Base-by-base conservation (phyloP, 2,797 vertebrate species). In the Myiotriccus ornatus region DNA sequence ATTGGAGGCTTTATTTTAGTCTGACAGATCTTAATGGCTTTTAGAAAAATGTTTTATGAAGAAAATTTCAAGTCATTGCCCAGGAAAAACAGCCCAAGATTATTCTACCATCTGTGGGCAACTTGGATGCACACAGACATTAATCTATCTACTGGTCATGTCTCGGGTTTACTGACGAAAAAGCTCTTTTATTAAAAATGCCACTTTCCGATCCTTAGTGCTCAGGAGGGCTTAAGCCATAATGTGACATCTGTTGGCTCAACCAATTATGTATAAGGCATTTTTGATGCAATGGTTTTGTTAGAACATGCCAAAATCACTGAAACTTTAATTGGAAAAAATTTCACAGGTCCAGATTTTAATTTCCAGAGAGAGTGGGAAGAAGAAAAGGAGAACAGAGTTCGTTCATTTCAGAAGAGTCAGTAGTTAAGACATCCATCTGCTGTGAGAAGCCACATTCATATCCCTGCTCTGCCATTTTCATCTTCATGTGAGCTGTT, bases 241-340 rank as follows among this genome's bases (percentile, higher is more conserved):
- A 96, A 97, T 93, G 93, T 94, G 95, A 94, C 93, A 96, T 94
- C 89, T 91, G 94, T 94, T 96, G 95, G 93, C 89, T 94, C 91
- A 95, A 81, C 95, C 93, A 95, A 91, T 96, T 97, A 91, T 63
- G 83, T 93, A 74, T 56, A 94, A 90, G 81, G 84, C 90, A 93
- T 90, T 95, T 96, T 89, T 94, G 83, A 92, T 95, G 93, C 87
- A 94, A 94, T 96, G 89, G 68, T 95, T 95, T 90, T 95, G 69
- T 87, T 92, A 84, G 70, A 94, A 92, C 90, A 94, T 87, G 85
- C 94, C 95, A 96, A 95, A 96, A 94, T 86, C 90, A 94, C 76
- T 95, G 92, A 93, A 96, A 90, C 57, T 94, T 96, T 96, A 96
- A 96, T 94, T 95, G 95, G 92, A 91, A 95, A 96, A 95, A 95